A percentile compares a stretch with the other conserved stretches of the same genome.
Conservation (phyloP, 2,888 invertebrate species). For the Aspidiotus destructor region DNA sequence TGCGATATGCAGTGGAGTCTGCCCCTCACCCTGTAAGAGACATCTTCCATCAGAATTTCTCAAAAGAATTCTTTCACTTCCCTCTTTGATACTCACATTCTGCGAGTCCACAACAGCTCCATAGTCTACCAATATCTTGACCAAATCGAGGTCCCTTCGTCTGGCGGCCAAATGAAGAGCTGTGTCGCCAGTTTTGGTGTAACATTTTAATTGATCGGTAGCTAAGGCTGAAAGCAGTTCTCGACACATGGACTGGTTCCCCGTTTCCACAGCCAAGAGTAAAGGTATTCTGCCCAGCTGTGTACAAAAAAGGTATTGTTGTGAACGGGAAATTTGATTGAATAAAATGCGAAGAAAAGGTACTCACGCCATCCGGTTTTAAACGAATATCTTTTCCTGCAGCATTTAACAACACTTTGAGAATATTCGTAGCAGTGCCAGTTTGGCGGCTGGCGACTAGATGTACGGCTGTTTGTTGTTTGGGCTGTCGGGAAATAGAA, state of each 20-base stretch:
- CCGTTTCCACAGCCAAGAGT: slow-evolving; percentile 85
- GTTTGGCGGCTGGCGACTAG: slow-evolving; percentile 87
- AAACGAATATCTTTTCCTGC: slow-evolving; percentile 84
- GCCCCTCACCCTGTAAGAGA: slow-evolving; percentile 64
- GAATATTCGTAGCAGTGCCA: slow-evolving; percentile 81
- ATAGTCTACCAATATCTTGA: slow-evolving; percentile 81
- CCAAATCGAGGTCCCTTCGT: slow-evolving; percentile 85
- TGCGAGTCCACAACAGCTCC: slow-evolving; percentile 85
- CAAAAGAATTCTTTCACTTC: not conserved
- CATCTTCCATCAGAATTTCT: not conserved
- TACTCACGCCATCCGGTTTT: slow-evolving; percentile 75
- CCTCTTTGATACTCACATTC: slow-evolving; percentile 51
- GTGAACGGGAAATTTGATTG: not conserved
- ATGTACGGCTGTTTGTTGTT: slow-evolving; percentile 89
- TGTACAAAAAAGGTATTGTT: not conserved
- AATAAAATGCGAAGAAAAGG: not conserved
- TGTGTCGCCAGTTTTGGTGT: slow-evolving; percentile 79
- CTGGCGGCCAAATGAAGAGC: slow-evolving; percentile 92
- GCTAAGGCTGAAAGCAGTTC: slow-evolving; percentile 81
- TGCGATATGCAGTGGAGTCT: slow-evolving; percentile 89
- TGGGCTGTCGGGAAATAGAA: slow-evolving; percentile 54
- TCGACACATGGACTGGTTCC: slow-evolving; percentile 89
- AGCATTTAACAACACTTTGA: slow-evolving; percentile 74
- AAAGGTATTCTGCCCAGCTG: slow-evolving; percentile 89
- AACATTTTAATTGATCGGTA: slow-evolving; percentile 76